A percentile compares a stretch with the other conserved stretches of the same genome.
Conservation (phyloP, 2,797 vertebrate genomes). For the Helostoma temminkii region DNA sequence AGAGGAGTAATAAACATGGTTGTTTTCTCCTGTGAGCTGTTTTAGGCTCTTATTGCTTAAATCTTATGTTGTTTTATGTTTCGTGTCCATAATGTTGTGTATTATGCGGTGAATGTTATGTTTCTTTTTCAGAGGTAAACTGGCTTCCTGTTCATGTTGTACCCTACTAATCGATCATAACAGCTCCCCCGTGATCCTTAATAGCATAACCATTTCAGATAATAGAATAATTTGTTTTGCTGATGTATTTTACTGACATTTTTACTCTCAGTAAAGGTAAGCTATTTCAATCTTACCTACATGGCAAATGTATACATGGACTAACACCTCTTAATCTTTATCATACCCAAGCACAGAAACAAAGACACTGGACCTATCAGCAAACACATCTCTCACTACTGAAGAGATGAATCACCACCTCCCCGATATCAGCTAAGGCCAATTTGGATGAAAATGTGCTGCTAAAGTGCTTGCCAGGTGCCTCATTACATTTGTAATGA, state of each 20-base stretch:
- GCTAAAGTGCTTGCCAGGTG: constrained; percentile 34
- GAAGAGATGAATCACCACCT: not conserved
- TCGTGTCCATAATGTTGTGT: no score
- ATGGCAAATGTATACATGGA: not conserved
- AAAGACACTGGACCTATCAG: not conserved
- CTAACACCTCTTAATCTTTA: not conserved
- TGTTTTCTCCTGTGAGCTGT: no score
- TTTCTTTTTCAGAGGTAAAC: no score
- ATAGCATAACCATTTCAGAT: not conserved
- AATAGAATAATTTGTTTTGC: not conserved
- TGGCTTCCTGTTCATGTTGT: no score
- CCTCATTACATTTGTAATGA: constrained; percentile 38
- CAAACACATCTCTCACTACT: not conserved
- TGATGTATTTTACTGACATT: not conserved
- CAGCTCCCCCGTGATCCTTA: no score
- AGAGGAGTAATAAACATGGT: no score
- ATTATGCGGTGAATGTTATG: no score
- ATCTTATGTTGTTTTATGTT: no score
- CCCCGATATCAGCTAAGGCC: constrained; percentile 11
- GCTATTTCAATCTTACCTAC: not conserved
- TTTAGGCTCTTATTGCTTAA: no score
- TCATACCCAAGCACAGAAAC: not conserved
- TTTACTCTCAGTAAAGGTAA: not conserved
- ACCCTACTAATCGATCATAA: no score
- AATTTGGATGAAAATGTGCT: constrained; percentile 46